phyloP scores from a whole-genome alignment of 2,888 invertebrate genomes.

The Adela reaumurella region DNA sequence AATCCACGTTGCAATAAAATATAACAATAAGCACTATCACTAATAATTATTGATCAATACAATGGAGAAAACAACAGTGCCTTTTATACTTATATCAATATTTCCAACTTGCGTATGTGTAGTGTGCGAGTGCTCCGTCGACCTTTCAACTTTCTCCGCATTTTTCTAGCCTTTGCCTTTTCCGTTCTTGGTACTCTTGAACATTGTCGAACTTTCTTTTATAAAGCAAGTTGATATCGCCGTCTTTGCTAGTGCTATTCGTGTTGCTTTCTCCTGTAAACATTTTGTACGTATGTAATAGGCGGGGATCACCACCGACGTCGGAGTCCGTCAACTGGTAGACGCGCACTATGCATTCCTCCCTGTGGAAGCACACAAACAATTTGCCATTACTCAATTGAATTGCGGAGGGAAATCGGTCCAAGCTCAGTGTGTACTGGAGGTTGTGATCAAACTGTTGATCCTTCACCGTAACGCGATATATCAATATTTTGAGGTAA shows the following conservation, averaged over 20 bases:
- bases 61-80: too few relatives aligned
- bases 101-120: too few relatives aligned
- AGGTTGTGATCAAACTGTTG: conserved; percentile 25
- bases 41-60: too few relatives aligned
- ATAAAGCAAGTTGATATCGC: conserved; percentile 58
- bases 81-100: too few relatives aligned
- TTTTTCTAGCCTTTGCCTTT: conserved; percentile 64
- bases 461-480: conserved; percentile 24
- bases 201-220: conserved; percentile 80
- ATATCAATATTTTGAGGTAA: conserved; percentile 45
- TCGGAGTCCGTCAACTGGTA: too few relatives aligned
- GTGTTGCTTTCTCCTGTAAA: conserved; percentile 19
- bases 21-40: too few relatives aligned
- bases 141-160: conserved; percentile 15
- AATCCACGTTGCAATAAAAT: too few relatives aligned
- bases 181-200: conserved; percentile 73
- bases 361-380: conserved; percentile 33
- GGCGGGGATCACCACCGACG: conserved; percentile 9
- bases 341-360: conserved; percentile 25
- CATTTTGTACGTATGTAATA: conserved; percentile 19
- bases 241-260: conserved; percentile 9
- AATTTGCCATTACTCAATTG: conserved; percentile 22
- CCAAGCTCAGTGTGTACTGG: conserved; percentile 29
- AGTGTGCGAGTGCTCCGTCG: too few relatives aligned
- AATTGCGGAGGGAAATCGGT: conserved; percentile 40